A percentile compares a stretch with the other conserved stretches of the same genome.
Conservation (phyloP, 2,113 vertebrate genomes). For the Campylomormyrus numenius region DNA sequence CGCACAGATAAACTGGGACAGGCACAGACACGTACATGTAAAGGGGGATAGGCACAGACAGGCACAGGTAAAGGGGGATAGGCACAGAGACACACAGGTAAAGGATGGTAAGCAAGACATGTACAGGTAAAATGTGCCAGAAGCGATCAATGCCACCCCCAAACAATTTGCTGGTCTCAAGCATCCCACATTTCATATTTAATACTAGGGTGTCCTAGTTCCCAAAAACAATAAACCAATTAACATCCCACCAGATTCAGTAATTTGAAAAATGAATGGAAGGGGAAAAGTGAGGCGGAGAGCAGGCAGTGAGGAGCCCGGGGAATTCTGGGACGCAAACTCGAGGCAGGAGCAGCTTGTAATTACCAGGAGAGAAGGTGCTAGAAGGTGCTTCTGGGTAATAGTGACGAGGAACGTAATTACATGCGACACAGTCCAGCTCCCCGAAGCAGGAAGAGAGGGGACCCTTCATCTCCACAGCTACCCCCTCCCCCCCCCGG, state of each 20-base stretch:
- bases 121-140: neutral
- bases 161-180: neutral
- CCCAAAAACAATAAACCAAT: neutral
- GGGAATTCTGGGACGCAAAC: conserved; percentile 1
- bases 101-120: too few relatives aligned
- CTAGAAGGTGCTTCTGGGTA: conserved; percentile 28
- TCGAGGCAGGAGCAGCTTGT: conserved; percentile 22
- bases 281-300: neutral
- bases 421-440: conserved; percentile 32
- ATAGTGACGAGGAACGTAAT: conserved; percentile 40
- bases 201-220: neutral
- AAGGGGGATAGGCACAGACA: neutral
- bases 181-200: neutral
- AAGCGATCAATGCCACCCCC: neutral
- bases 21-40: too few relatives aligned
- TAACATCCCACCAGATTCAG: neutral
- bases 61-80: neutral
- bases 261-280: neutral
- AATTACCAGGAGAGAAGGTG: conserved; percentile 31
- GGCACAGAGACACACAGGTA: neutral
- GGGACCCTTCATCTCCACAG: neutral
- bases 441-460: neutral
- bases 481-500: neutral
- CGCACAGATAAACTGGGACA: too few relatives aligned
- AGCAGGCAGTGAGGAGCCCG: neutral